Evolutionary conservation across 2,113 vertebrate genomes (phyloP), one percentile per base, ranked within the genome.

Genomic region (Numida meleagris): DNA sequence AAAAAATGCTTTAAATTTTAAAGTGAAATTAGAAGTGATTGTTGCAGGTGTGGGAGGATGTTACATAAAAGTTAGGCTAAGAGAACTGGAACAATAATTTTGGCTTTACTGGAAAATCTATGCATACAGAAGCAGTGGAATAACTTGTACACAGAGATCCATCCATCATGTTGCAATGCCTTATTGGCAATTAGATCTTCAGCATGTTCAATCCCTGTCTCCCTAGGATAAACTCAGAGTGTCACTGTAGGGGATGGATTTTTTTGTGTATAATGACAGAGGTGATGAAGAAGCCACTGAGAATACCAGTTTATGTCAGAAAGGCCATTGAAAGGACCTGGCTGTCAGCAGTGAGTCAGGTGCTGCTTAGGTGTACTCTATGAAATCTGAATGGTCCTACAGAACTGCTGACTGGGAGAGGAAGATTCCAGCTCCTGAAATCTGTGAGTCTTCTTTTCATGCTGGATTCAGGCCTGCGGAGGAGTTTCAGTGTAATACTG

Each of bases 241-340:
- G 25, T 3, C 6, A 15, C 6, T 63, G 21, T 5, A 75, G 34
- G 31, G 36, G 21, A 11, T 72, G 29, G 29, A 67, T 40, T 63
- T 94, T 55, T 82, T 89, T 72, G 21, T 55, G 53, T 10, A 9
- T 4, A 1, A 3, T 38, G 24, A 19, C 9, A 33, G 20, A 50
- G 38, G 17, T 31, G 21, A 51, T 38, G 16, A 42, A 38, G 10
- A 75, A 57, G 34, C 23, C 58, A 25, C 50, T 51, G 57, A 65
- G 7, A 36, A 11, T 38, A 75, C 14, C 7, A 50, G 36, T 43
- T 89, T 46, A 24, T 1, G 3, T 43, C 19, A 57, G 23, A 48
- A 24, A 6, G 17, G 25, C 17, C 38, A 19, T 4, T 61, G n/a
- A 38, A 31, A 84, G 46, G n/a, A 6, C 18, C 7, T 0, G 0